Evolutionary conservation across 2,113 vertebrate species (phyloP).

Genomic region (Telmatochromis brichardi): DNA sequence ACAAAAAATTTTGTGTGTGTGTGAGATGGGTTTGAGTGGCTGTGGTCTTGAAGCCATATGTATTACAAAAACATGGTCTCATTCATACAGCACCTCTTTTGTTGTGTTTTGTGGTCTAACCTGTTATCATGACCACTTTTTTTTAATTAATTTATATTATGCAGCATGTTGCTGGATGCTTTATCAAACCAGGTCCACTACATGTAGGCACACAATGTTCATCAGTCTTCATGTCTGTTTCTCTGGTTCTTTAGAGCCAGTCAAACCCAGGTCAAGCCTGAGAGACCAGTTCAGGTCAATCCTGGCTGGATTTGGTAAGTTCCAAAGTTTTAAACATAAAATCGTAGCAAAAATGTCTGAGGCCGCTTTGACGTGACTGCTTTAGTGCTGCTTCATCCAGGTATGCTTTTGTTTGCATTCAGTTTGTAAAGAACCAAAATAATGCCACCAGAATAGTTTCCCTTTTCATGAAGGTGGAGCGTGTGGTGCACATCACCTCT

Average conservation of each 20-base stretch:
- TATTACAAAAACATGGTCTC: neutral
- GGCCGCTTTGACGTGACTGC: neutral
- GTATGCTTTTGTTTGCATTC: neutral
- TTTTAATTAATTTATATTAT: neutral
- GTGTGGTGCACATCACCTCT: neutral
- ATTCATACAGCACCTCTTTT: neutral
- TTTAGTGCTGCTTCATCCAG: neutral
- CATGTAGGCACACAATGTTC: neutral
- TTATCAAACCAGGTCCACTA: neutral
- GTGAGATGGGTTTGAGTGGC: neutral
- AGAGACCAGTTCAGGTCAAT: conserved; percentile 58
- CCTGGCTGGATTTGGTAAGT: conserved; percentile 71
- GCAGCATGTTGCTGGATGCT: neutral
- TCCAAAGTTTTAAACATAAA: neutral
- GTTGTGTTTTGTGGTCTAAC: neutral
- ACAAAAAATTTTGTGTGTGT: neutral
- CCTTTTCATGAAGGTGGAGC: neutral
- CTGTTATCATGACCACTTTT: neutral
- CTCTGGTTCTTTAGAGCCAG: conserved; percentile 37
- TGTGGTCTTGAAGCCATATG: rapidly evolving
- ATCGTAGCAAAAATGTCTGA: neutral
- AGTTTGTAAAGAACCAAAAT: neutral
- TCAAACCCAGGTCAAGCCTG: conserved; percentile 42
- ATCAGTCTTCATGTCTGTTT: neutral
- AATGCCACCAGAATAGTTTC: neutral